Conservation (phyloP, 2,888 invertebrate genomes). For the Hemicrepidius hirtus region DNA sequence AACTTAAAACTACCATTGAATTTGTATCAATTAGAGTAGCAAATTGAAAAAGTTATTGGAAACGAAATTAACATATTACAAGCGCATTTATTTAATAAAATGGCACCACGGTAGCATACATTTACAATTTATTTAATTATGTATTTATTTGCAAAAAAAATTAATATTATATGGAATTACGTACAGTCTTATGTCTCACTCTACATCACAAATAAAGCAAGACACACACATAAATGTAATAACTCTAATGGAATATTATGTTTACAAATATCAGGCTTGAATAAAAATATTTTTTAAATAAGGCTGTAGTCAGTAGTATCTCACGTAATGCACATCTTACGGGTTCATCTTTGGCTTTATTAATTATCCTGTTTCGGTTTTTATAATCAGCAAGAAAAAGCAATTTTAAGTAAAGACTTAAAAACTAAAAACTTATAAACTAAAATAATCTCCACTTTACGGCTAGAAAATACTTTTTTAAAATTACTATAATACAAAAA, state of each 20-base stretch:
- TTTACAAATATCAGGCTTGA: conserved; percentile 18
- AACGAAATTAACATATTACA: conserved; percentile 47
- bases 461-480: conserved; percentile 37
- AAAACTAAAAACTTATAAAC: conserved; percentile 3
- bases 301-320: conserved; percentile 11
- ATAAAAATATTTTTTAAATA: no score
- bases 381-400: conserved; percentile 24
- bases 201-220: conserved; percentile 42
- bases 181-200: conserved; percentile 46
- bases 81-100: conserved; percentile 57
- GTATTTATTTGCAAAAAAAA: conserved; percentile 39
- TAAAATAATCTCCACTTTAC: conserved; percentile 6
- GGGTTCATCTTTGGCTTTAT: conserved; percentile 39
- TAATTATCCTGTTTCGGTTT: conserved; percentile 4
- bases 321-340: conserved; percentile 20
- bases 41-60: no score
- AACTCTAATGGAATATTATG: conserved; percentile 37
- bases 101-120: conserved; percentile 56
- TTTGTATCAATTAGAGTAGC: no score
- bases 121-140: conserved; percentile 49
- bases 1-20: no score
- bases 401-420: conserved; percentile 18
- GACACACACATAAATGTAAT: conserved; percentile 28
- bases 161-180: conserved; percentile 45
- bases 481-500: conserved; percentile 34